phyloP scores from a whole-genome alignment of 2,888 invertebrate species.

The Caenorhabditis imperialis region DNA sequence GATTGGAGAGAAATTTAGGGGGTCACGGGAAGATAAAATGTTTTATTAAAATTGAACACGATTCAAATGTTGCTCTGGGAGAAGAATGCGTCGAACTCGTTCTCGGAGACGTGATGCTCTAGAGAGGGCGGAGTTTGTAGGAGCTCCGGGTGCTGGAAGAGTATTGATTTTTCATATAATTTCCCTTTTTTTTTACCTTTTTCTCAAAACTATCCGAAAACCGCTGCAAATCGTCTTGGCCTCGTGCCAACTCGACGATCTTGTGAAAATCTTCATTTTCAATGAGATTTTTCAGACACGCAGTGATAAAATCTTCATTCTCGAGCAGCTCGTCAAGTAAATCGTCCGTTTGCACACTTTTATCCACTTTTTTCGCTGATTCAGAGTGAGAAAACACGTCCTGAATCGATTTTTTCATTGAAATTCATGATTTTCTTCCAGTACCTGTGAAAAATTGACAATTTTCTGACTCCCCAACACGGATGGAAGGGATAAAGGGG shows the following conservation, averaged over 20 bases:
- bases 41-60: neutral
- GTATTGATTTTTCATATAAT: too few species aligned
- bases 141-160: neutral
- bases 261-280: neutral
- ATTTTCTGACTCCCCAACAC: too few species aligned
- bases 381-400: neutral
- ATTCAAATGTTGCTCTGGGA: neutral
- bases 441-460: too few species aligned
- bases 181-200: neutral
- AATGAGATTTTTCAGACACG: constrained; percentile 1
- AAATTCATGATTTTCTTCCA: too few species aligned
- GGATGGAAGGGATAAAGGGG: too few species aligned
- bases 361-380: neutral
- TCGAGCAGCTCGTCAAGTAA: neutral
- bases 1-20: too few species aligned
- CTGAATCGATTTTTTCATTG: too few species aligned
- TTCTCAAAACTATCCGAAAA: constrained; percentile 2
- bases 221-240: neutral
- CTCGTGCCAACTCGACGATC: neutral
- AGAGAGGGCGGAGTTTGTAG: neutral
- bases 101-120: neutral
- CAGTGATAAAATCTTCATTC: neutral
- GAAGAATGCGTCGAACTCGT: neutral
- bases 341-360: constrained; percentile 8
- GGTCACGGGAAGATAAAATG: too few species aligned